These are phyloP conservation scores for Antigone vipio DNA, from an alignment of 2,113 vertebrate genomes.

Conservation along the genomic window DNA sequence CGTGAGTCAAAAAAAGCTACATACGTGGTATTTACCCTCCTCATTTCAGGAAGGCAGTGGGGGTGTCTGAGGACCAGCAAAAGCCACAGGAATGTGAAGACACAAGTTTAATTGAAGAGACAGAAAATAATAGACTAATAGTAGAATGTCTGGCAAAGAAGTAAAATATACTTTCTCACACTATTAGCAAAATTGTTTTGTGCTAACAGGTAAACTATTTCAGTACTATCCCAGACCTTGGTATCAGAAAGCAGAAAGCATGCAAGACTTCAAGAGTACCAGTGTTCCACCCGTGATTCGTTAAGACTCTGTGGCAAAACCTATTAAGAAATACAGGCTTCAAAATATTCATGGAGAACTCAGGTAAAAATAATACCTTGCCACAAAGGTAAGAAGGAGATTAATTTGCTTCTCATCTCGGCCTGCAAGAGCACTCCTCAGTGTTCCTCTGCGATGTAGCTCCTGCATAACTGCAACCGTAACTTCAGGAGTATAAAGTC, in stretches of 20 bases:
- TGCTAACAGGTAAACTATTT: not conserved
- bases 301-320: not conserved
- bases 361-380: slow-evolving; percentile 76
- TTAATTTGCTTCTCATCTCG: slow-evolving; percentile 86
- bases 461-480: slow-evolving; percentile 92
- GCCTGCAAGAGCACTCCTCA: slow-evolving; percentile 94
- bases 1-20: not conserved
- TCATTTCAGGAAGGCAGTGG: not conserved
- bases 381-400: slow-evolving; percentile 86
- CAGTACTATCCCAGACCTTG: not conserved
- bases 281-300: fast-evolving
- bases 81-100: not conserved
- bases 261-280: not conserved
- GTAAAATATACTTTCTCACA: not conserved
- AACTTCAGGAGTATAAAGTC: slow-evolving; percentile 83
- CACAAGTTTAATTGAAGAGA: not conserved
- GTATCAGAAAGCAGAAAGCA: not conserved
- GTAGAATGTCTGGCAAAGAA: not conserved
- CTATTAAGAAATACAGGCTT: not conserved
- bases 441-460: slow-evolving; percentile 89
- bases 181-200: not conserved
- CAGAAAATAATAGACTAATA: not conserved
- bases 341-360: not conserved
- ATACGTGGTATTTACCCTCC: fast-evolving
- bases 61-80: not conserved